Percentiles rank a stretch among this genome's conserved stretches.
Evolutionary conservation across 2,888 invertebrate species (phyloP).

Genomic region (Aspidapion aeneum): DNA sequence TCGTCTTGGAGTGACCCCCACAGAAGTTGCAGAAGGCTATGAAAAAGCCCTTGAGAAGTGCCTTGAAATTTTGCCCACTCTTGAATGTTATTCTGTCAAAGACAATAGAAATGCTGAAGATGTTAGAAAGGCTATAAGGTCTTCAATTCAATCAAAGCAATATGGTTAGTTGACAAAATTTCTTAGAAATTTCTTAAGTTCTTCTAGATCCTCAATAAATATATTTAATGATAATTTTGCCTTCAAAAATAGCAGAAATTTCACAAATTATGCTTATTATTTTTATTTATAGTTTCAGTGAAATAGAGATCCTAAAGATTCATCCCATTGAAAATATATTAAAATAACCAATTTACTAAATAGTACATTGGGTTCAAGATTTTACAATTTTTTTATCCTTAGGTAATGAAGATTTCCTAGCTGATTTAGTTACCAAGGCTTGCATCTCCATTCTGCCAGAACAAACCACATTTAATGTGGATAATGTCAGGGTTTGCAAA

Average conservation of each 20-base stretch:
- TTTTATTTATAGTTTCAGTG: too few relatives aligned
- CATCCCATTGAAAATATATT: too few relatives aligned
- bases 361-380: too few relatives aligned
- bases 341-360: too few relatives aligned
- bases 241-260: too few relatives aligned
- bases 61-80: slow-evolving; percentile 81
- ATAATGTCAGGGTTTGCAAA: slow-evolving; percentile 95
- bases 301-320: too few relatives aligned
- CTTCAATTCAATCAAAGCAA: slow-evolving; percentile 95
- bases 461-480: slow-evolving; percentile 90
- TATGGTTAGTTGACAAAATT: too few relatives aligned
- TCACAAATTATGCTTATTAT: too few relatives aligned
- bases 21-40: slow-evolving; percentile 95
- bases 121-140: slow-evolving; percentile 69
- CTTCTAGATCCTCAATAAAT: too few relatives aligned
- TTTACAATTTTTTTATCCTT: too few relatives aligned
- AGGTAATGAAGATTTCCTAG: slow-evolving; percentile 88
- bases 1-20: slow-evolving; percentile 92
- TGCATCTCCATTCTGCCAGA: slow-evolving; percentile 87
- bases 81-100: slow-evolving; percentile 76
- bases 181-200: too few relatives aligned
- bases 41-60: slow-evolving; percentile 87
- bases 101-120: slow-evolving; percentile 61
- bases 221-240: too few relatives aligned
- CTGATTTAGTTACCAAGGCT: slow-evolving; percentile 80